Evolutionary conservation across 2,888 invertebrate species (phyloP).

Genomic region (Archips xylosteana): DNA sequence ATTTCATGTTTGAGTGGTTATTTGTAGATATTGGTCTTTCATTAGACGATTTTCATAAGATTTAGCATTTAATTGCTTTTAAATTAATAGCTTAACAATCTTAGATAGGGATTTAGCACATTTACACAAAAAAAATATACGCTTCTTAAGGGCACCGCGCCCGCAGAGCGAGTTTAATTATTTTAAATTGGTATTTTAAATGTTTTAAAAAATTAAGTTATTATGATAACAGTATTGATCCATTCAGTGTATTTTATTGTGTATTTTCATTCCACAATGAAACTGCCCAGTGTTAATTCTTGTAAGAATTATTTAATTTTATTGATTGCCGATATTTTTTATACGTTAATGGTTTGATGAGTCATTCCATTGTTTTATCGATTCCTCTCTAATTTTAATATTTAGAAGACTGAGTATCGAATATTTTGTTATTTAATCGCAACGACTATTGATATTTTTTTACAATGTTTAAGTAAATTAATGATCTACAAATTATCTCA

Average conservation of each 20-base stretch:
- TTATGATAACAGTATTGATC: slow-evolving; percentile 33
- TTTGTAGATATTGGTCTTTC: neutral
- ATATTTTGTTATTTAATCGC: slow-evolving; percentile 45
- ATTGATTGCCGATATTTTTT: slow-evolving; percentile 34
- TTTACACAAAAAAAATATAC: slow-evolving; percentile 37
- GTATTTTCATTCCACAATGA: slow-evolving; percentile 27
- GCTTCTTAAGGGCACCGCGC: slow-evolving; percentile 8
- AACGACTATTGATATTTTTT: slow-evolving; percentile 40
- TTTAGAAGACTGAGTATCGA: slow-evolving; percentile 57
- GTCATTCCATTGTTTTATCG: slow-evolving; percentile 42
- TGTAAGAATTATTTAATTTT: slow-evolving; percentile 35
- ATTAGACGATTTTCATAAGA: slow-evolving; percentile 16
- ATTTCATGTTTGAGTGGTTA: neutral
- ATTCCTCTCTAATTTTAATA: slow-evolving; percentile 47
- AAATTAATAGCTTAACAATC: slow-evolving; percentile 13
- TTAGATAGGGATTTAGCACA: slow-evolving; percentile 38
- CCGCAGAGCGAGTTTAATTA: slow-evolving; percentile 5
- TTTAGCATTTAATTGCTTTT: slow-evolving; percentile 3
- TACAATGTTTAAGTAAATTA: slow-evolving; percentile 51
- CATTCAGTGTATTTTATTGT: slow-evolving; percentile 19
- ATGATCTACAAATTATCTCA: slow-evolving; percentile 48
- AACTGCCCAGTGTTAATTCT: slow-evolving; percentile 24
- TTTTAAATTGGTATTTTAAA: slow-evolving; percentile 26
- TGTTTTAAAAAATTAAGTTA: slow-evolving; percentile 18
- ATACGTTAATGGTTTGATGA: slow-evolving; percentile 42